Base-by-base conservation (phyloP, 2,113 vertebrate species). In the Tylochromis polylepis region DNA sequence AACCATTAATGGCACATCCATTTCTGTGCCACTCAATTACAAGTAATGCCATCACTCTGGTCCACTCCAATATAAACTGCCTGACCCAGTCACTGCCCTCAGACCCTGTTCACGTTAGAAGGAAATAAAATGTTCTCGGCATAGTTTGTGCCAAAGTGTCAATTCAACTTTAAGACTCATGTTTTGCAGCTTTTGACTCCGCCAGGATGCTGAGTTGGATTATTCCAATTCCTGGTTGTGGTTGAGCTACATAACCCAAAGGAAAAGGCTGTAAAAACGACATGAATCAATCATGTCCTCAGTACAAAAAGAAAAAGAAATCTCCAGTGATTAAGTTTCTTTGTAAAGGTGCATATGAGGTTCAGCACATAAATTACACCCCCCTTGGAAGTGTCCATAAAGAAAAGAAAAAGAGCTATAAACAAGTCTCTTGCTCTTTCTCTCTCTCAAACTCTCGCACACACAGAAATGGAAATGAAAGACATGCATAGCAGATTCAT, bases 301-400 rank as follows among this genome's bases (percentile, higher is more conserved):
- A 0, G 36, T 11, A 8, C 38, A 56, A 80, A 31, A 82, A 82
- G 41, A 59, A 82, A 43, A 60, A 56, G 43, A 82, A 85, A 60
- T 43, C 38, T 87, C 36, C 38, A 16, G 2, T 24, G 62, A 83
- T 83, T 1, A 14, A 14, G 79, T 41, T 56, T 77, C 24, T 24
- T 55, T 67, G 79, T 51, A 5, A 77, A 83, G 82, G 65, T 31
- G 3, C 82, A 85, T 38, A 6, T 46, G 67, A 72, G 72, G 88
- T 75, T 86, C 85, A 90, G 83, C 31, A 56, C 80, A 83, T 90
- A 81, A 88, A 85, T 81, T 55, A 14, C 31, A n/a, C 10, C 43
- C 46, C 22, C 43, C 22, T 49, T 82, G 67, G n/a, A 91, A 41
- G 2, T 49, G 81, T 72, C 81, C 46, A 85, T 38, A 55, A 75